phyloP scores from a whole-genome alignment of 2,797 vertebrate genomes.

The Lateolabrax maculatus region DNA sequence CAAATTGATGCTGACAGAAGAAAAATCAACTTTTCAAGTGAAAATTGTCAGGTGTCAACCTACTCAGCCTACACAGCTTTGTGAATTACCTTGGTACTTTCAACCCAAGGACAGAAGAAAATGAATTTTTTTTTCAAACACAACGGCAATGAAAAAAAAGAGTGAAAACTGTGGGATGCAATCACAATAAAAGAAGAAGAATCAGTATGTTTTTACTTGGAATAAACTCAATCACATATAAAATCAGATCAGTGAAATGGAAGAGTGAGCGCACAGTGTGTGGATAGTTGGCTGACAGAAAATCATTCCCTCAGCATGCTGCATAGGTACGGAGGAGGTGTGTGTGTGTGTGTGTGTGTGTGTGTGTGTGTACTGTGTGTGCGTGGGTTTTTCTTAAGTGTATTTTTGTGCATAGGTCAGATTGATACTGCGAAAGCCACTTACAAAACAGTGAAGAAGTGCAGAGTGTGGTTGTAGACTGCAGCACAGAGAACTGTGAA shows the following conservation, averaged over 20 bases:
- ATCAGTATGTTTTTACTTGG: constrained; percentile 44
- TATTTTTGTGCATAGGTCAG: constrained; percentile 46
- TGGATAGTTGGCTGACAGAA: constrained; percentile 48
- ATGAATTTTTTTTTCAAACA: constrained; percentile 25
- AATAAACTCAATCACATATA: constrained; percentile 39
- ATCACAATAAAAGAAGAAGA: constrained; percentile 8
- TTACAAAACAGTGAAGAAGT: constrained; percentile 19
- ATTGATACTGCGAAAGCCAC: constrained; percentile 34
- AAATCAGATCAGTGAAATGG: constrained; percentile 55
- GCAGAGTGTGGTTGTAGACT: background rate
- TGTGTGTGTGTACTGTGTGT: constrained; percentile 24
- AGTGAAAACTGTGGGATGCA: background rate
- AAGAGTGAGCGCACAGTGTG: constrained; percentile 53
- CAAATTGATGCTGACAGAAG: constrained; percentile 52
- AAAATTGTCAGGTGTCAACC: constrained; percentile 60
- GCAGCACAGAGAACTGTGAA: constrained; percentile 20
- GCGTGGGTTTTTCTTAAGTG: constrained; percentile 13
- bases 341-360: constrained; percentile 18
- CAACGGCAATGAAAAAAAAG: background rate
- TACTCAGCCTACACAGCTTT: constrained; percentile 46
- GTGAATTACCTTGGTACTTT: constrained; percentile 38
- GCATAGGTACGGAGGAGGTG: constrained; percentile 27
- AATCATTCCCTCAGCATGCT: constrained; percentile 53
- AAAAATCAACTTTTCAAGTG: constrained; percentile 44
- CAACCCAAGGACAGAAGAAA: constrained; percentile 51